Base-by-base conservation (phyloP, 2,113 vertebrate species). In the Semnornis frantzii region DNA sequence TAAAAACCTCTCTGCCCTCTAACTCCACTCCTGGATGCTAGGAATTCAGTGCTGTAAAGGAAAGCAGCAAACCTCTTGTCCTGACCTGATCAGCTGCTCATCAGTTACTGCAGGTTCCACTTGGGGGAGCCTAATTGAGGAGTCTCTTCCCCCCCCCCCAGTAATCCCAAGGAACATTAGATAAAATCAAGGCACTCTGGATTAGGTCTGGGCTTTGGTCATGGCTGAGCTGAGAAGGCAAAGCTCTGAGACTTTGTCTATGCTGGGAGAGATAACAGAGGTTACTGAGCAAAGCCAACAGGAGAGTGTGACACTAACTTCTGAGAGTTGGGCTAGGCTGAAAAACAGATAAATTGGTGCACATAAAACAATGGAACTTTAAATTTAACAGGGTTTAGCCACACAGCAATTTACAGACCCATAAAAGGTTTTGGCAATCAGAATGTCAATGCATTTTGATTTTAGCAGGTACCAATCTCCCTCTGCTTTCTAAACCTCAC, bases 181-280 rank as follows among this genome's bases (percentile, higher is more conserved):
- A 88, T 55, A 91, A 93, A 92, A 95, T 82, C 65, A 68, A 91
- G 85, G 87, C 57, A 75, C 46, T 96, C 39, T 94, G 66, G 91
- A 94, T 92, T 92, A 89, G 74, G 80, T 75, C 28, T 54, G 66
- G 64, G 77, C 70, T 92, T 94, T 84, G 90, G 87, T 78, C 78
- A 90, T 52, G 71, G 77, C 71, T 87, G 74, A 92, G 44, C 14
- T 83, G 71, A 93, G 70, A 81, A 73, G 59, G 33, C 70, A 44
- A 39, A 92, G 80, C 57, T 87, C 81, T 58, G 62, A 93, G 74
- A 70, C 25, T 15, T 27, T 63, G 28, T 34, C 24, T 87, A 60
- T 31, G 60, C 13, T 27, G 37, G 21, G 28, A 87, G 69, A 94
- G 72, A 44, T 21, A 93, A 89, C 27, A 79, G 37, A 5, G 60